phyloP scores from a whole-genome alignment of 2,888 invertebrate genomes.

The Rotaria magnacalcarata region DNA sequence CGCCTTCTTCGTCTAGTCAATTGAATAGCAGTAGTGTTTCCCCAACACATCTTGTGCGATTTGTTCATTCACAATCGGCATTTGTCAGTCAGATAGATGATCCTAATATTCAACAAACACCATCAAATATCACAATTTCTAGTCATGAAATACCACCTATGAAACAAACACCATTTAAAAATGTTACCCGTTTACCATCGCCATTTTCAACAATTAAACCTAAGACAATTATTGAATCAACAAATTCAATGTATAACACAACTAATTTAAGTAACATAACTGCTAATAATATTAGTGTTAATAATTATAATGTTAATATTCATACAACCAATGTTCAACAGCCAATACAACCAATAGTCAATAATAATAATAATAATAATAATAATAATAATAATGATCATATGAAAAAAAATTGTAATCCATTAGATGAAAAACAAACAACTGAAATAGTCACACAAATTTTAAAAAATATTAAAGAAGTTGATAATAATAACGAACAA shows the following conservation, averaged over 20 bases:
- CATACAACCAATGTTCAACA: conserved; percentile 32
- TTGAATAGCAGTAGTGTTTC: conserved; percentile 22
- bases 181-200: conserved; percentile 36
- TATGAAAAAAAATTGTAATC: neutral
- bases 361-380: neutral
- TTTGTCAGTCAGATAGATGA: conserved; percentile 33
- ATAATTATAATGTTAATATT: conserved; percentile 35
- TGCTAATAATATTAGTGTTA: conserved; percentile 27
- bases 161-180: neutral
- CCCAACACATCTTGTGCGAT: conserved; percentile 15
- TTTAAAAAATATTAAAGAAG: conserved; percentile 37
- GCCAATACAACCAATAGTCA: neutral
- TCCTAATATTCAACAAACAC: neutral
- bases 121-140: neutral
- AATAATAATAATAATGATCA: neutral
- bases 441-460: conserved; percentile 20
- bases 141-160: neutral
- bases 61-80: conserved; percentile 11
- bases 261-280: neutral
- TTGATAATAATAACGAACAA: neutral
- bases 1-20: conserved; percentile 14
- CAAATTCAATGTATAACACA: conserved; percentile 21
- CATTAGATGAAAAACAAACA: conserved; percentile 29
- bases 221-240: conserved; percentile 13
- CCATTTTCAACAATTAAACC: neutral